Percentiles rank a stretch among this genome's conserved stretches.
These are phyloP conservation scores for Leucopternis melanops DNA, from an alignment of 2,113 vertebrate species.

Conservation along the genomic window DNA sequence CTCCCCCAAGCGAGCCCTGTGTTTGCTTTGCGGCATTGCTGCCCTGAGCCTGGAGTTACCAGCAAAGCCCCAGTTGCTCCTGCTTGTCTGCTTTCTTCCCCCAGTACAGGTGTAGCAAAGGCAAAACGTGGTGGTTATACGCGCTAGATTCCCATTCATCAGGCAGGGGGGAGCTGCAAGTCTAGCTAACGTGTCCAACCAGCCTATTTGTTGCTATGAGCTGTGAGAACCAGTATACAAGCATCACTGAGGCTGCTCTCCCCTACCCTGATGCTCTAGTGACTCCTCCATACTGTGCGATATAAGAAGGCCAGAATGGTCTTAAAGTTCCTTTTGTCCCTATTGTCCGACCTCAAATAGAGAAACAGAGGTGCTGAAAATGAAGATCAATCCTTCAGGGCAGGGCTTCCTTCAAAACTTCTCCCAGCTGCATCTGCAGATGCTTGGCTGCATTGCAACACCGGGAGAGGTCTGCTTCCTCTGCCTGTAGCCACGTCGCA, in stretches of 20 bases:
- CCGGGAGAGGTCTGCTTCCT: background rate
- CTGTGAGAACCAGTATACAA: background rate
- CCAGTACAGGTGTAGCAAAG: background rate
- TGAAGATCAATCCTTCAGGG: background rate
- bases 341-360: background rate
- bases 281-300: background rate
- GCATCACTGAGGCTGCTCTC: background rate
- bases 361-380: background rate
- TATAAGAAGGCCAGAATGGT: background rate
- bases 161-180: background rate
- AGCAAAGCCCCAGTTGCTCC: background rate
- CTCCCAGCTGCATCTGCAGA: background rate
- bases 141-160: background rate
- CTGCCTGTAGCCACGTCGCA: background rate
- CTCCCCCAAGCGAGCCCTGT: background rate
- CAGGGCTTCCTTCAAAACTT: background rate
- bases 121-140: background rate
- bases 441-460: background rate
- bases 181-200: background rate
- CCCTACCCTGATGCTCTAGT: background rate
- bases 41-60: background rate
- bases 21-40: background rate
- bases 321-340: background rate
- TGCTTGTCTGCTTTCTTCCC: background rate
- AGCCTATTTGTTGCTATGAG: background rate